Evolutionary conservation across 2,797 vertebrate species (phyloP), one percentile per base, ranked within the genome.

Genomic region (Sarcoramphus papa): DNA sequence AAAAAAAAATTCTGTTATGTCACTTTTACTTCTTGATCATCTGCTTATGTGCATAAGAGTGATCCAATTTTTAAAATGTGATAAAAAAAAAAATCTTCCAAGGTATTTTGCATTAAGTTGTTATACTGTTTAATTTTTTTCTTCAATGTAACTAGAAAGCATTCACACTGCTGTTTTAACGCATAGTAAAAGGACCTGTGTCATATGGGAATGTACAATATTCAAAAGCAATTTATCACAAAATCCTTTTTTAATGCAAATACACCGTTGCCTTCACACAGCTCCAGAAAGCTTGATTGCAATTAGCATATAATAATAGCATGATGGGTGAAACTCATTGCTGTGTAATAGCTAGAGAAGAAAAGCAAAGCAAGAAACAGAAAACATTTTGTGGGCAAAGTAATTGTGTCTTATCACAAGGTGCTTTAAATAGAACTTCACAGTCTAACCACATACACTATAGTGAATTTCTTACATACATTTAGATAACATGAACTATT

Each of bases 281-380:
- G 31, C 30, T 92, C 43, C 60, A 81, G 37, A 72, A 95, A 20
- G 2, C 85, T 79, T 96, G 79, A 84, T 96, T 97, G 80, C 96
- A 97, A 97, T 97, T 97, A 97, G 40, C 65, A 88, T 96, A 80
- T 82, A 96, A 96, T 97, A 97, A 95, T 88, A 96, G 24, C 43
- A 54, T 53, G 37, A 83, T 73, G 21, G 27, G 9, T 95, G 69
- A 92, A 45, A 92, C 67, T 91, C 40, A 35, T 45, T 92, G 22
- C 12, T 87, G 20, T 76, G 47, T 31, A 88, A 35, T 43, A 72
- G 35, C 48, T 96, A 43, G 59, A 33, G 16, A 85, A 93, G 30
- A 95, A 97, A 93, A 94, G n/a, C 18, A 92, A 92, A 90, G 50
- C 14, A 83, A 85, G 24, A 83, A 72, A 68, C 23, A 70, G 37